Base-by-base conservation (phyloP, 2,113 vertebrate species). In the Rhodinocichla rosea region DNA sequence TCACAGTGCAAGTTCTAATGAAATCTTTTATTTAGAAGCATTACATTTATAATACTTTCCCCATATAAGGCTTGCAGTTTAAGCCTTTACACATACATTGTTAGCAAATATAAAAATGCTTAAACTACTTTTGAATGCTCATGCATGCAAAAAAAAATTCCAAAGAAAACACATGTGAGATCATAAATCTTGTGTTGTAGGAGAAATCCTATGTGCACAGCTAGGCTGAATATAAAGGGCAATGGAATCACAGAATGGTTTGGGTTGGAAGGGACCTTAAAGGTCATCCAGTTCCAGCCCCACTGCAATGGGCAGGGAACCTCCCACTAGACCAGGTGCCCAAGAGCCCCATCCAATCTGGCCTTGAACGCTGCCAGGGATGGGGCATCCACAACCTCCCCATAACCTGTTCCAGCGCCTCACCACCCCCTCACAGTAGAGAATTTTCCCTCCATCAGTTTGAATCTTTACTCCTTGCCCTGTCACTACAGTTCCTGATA, bases 11-110 rank as follows among this genome's bases (percentile, higher is more conserved):
- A 88, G 75, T 95, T 80, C 90, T 83, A 93, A 44, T 71, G 79
- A 95, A 77, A 75, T 70, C 62, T 82, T 59, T 42, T 83, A 45
- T 77, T 96, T 90, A 88, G 79, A 92, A 83, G 32, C 56, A 67
- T 78, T 69, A 73, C 4, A 3, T 73, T 91, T 85, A 39, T 69
- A 79, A 73, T 37, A 80, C 22, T 96, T 80, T 93, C 33, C 64
- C 88, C 88, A 83, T 88, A 90, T 81, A 93, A 91, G 94, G 92
- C 20, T 83, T 93, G 32, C 42, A 55, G 22, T 49, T 89, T 42
- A 78, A 70, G 55, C 68, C 53, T 82, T 95, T 65, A 49, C 2
- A 8, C 22, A 44, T 57, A 65, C n/a, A 42, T 63, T 62, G 42
- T 55, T 87, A 94, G 76, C 45, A 37, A 75, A 76, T 45, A 94